Conservation (phyloP, 2,113 vertebrate genomes). For the Alexandromys fortis region DNA sequence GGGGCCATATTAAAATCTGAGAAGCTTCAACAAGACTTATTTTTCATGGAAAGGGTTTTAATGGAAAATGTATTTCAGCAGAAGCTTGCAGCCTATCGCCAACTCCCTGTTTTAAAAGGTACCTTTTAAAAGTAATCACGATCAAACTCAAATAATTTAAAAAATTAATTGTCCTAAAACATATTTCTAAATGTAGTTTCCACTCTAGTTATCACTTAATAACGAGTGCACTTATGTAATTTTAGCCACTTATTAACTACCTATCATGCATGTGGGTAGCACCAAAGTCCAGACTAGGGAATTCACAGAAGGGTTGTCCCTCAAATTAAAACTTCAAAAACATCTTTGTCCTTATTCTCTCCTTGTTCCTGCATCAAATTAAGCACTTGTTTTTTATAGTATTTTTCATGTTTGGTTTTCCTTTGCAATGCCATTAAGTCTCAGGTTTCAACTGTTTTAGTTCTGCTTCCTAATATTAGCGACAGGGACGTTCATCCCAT, state of each 20-base stretch:
- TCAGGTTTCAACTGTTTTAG: not conserved
- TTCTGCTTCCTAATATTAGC: not conserved
- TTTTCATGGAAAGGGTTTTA: conserved; percentile 92
- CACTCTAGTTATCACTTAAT: not conserved
- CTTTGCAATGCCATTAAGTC: not conserved
- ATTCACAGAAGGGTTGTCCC: not conserved
- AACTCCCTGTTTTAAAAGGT: conserved; percentile 90
- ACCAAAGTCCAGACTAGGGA: not conserved
- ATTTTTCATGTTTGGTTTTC: not conserved
- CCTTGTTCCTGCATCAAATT: not conserved
- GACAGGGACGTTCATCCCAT: not conserved
- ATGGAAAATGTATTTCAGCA: conserved; percentile 91
- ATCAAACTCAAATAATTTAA: not conserved
- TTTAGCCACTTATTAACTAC: not conserved
- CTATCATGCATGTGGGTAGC: not conserved
- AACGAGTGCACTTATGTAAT: not conserved
- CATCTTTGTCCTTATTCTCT: not conserved
- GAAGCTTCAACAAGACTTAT: conserved; percentile 87
- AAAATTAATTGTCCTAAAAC: not conserved
- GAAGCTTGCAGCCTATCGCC: conserved; percentile 91
- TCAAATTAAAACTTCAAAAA: not conserved
- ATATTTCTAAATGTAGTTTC: conserved; percentile 30
- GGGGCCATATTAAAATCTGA: conserved; percentile 87
- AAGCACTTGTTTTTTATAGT: not conserved
- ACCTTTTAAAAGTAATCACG: conserved; percentile 53